A percentile compares a stretch with the other conserved stretches of the same genome.
Evolutionary conservation across 2,113 vertebrate genomes (phyloP).

Genomic region (Atlantisia rogersi): DNA sequence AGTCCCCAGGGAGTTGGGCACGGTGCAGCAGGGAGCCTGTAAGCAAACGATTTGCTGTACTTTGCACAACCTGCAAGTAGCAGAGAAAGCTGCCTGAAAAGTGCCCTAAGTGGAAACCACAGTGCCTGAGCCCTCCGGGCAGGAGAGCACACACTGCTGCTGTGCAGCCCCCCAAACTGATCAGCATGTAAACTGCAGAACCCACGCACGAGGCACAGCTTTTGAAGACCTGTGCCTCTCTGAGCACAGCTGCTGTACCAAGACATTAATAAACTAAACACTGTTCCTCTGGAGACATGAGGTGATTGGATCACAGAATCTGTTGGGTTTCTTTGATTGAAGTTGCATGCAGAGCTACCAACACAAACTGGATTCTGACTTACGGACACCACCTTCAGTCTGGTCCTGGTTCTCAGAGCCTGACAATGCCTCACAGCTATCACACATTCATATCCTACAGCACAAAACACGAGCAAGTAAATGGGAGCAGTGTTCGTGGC

Average conservation of each 20-base stretch:
- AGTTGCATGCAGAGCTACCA: neutral
- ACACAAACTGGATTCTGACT: neutral
- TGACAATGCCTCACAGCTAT: neutral
- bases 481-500: neutral
- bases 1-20: neutral
- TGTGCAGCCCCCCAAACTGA: accelerated
- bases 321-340: neutral
- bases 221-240: neutral
- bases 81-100: neutral
- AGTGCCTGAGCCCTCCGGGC: accelerated
- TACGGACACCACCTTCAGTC: neutral
- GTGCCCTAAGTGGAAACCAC: neutral
- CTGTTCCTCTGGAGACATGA: neutral
- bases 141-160: accelerated
- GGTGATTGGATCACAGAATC: neutral
- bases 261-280: neutral
- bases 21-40: accelerated
- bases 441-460: accelerated
- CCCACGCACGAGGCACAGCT: accelerated
- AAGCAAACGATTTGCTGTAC: neutral
- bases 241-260: neutral
- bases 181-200: neutral
- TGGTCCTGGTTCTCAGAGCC: neutral
- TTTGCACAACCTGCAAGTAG: neutral
- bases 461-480: neutral